phyloP scores from a whole-genome alignment of 2,113 vertebrate genomes.

The Corythornis madagascariensis region DNA sequence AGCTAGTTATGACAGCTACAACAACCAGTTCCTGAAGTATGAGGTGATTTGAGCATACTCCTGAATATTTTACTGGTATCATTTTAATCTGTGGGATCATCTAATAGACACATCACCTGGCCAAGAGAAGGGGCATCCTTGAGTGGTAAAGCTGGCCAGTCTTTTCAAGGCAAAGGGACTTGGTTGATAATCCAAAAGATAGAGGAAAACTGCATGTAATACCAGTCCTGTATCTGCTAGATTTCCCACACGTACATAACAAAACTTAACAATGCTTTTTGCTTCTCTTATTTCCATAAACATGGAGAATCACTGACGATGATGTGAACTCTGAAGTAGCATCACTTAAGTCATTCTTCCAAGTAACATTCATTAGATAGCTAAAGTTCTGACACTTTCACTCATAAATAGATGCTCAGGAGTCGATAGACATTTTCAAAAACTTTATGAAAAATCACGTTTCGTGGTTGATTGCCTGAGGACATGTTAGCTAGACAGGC shows the following conservation, averaged over 20 bases:
- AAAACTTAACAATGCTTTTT: background rate
- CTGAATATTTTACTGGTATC: background rate
- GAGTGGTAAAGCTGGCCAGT: background rate
- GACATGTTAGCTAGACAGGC: slow-evolving; percentile 13
- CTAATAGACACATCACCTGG: no score
- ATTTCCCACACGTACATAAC: background rate
- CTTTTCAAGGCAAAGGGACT: background rate
- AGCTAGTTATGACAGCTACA: background rate
- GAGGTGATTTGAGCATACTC: background rate
- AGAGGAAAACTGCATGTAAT: background rate
- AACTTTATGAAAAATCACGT: background rate
- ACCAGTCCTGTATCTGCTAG: background rate
- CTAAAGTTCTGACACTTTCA: background rate
- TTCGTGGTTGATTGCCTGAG: background rate
- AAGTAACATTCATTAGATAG: background rate
- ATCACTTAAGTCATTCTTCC: background rate
- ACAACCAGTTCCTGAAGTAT: background rate
- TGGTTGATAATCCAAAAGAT: background rate
- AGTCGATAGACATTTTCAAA: background rate
- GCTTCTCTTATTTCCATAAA: background rate
- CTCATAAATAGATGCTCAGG: background rate
- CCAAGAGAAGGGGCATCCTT: background rate
- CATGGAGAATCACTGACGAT: background rate
- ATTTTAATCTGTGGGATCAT: background rate
- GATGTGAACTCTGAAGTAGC: background rate